These are phyloP conservation scores for Drosophila mayaguana DNA, from an alignment of 2,888 invertebrate species.

Conservation along the genomic window DNA sequence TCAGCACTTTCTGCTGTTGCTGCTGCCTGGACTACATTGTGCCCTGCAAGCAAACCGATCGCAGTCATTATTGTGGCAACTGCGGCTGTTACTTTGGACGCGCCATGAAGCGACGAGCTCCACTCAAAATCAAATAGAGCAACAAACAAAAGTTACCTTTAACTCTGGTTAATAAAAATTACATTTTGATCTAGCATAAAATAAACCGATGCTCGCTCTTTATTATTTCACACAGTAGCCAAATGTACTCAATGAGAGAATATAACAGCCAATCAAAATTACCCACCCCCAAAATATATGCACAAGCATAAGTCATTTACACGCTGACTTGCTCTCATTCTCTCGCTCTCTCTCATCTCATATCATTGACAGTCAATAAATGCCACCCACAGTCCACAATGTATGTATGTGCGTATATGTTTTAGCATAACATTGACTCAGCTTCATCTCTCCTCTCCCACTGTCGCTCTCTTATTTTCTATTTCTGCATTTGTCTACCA, in stretches of 20 bases:
- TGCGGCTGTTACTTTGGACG: slow-evolving; percentile 84
- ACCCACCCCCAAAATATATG: slow-evolving; percentile 1
- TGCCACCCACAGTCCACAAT: not conserved
- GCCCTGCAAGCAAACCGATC: slow-evolving; percentile 82
- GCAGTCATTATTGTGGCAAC: slow-evolving; percentile 84
- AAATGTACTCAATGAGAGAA: not conserved
- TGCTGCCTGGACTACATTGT: slow-evolving; percentile 78
- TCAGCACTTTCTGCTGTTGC: slow-evolving; percentile 78
- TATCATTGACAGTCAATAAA: not conserved
- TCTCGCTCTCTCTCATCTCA: too few relatives aligned
- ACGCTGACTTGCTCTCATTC: not conserved
- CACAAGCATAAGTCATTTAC: not conserved
- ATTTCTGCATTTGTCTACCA: slow-evolving; percentile 18
- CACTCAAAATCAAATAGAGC: slow-evolving; percentile 59
- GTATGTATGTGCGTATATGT: not conserved
- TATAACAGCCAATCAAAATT: not conserved
- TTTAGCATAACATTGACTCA: not conserved
- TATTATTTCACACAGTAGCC: not conserved
- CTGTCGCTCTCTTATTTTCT: slow-evolving; percentile 1
- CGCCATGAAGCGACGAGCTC: slow-evolving; percentile 76
- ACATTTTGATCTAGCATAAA: not conserved
- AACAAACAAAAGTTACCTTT: slow-evolving; percentile 6
- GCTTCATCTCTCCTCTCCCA: not conserved
- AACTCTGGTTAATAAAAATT: not conserved
- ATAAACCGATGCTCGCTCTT: not conserved